Evolutionary conservation across 2,888 invertebrate species (phyloP).

Genomic region (Apeira syringaria): DNA sequence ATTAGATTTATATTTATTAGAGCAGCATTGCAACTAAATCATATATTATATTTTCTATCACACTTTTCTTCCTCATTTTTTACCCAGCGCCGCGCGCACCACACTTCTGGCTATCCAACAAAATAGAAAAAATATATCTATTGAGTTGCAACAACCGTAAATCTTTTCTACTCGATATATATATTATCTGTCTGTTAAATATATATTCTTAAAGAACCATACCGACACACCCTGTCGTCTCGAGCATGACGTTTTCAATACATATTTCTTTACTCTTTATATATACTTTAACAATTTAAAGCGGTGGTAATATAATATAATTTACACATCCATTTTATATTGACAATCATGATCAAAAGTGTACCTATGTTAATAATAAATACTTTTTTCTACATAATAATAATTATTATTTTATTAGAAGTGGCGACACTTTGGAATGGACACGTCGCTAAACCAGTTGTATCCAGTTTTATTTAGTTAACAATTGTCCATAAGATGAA

Average conservation of each 20-base stretch:
- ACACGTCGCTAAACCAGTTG: too few species aligned
- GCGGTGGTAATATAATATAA: conserved; percentile 46
- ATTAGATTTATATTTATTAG: background rate
- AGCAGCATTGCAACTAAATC: too few species aligned
- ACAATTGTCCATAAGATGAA: too few species aligned
- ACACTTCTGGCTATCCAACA: conserved; percentile 42
- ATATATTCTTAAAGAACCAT: conserved; percentile 23
- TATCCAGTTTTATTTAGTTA: too few species aligned
- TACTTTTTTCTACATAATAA: background rate
- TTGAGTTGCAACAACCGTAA: conserved; percentile 58
- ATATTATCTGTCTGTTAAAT: conserved; percentile 26
- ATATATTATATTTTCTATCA: conserved; percentile 21
- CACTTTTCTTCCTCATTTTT: conserved; percentile 20
- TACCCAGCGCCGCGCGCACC: background rate
- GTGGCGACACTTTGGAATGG: conserved; percentile 1
- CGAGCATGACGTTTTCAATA: conserved; percentile 12
- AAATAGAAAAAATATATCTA: conserved; percentile 66
- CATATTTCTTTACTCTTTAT: background rate
- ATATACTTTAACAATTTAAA: too few species aligned
- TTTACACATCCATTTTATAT: too few species aligned
- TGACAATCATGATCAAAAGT: too few species aligned
- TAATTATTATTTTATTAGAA: conserved; percentile 1
- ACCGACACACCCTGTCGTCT: conserved; percentile 18
- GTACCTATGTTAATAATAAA: background rate
- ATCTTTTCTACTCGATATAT: conserved; percentile 25